A percentile compares a stretch with the other conserved stretches of the same genome.
Evolutionary conservation across 2,797 vertebrate genomes (phyloP).

Genomic region (Coreius guichenoti): DNA sequence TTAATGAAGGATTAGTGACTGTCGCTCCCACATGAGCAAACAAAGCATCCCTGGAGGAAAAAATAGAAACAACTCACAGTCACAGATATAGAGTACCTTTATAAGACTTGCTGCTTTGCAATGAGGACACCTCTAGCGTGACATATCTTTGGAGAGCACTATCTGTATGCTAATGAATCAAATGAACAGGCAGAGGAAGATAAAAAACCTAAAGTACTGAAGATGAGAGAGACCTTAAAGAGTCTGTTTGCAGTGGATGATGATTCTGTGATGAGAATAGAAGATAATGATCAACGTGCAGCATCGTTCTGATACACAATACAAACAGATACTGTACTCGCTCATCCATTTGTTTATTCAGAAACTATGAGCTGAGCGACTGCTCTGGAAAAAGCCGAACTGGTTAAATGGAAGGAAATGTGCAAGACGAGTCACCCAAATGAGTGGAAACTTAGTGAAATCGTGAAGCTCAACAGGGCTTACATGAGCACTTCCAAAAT

Average conservation of each 20-base stretch:
- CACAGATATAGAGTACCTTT: slow-evolving; percentile 43
- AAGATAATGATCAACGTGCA: slow-evolving; percentile 25
- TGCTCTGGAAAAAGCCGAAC: slow-evolving; percentile 54
- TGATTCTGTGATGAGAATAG: slow-evolving; percentile 57
- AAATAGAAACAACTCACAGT: slow-evolving; percentile 22
- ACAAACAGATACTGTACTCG: slow-evolving; percentile 46
- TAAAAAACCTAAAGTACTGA: slow-evolving; percentile 42
- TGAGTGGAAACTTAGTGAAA: slow-evolving; percentile 51
- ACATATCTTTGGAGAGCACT: slow-evolving; percentile 34
- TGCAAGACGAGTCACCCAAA: slow-evolving; percentile 47
- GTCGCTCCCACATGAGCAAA: slow-evolving; percentile 30
- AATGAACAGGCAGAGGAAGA: slow-evolving; percentile 42
- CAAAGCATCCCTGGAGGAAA: slow-evolving; percentile 34
- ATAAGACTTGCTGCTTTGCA: slow-evolving; percentile 44
- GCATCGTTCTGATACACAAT: slow-evolving; percentile 32
- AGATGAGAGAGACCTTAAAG: slow-evolving; percentile 32
- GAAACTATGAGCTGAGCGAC: slow-evolving; percentile 44
- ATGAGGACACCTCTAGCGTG: slow-evolving; percentile 37
- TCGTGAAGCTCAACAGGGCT: slow-evolving; percentile 29
- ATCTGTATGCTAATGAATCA: slow-evolving; percentile 52
- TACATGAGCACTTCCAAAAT: slow-evolving; percentile 56
- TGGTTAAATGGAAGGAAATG: slow-evolving; percentile 65
- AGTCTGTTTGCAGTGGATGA: slow-evolving; percentile 43
- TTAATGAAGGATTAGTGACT: slow-evolving; percentile 47
- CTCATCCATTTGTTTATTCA: slow-evolving; percentile 39